Evolutionary conservation across 2,888 invertebrate species (phyloP), one percentile per base, ranked within the genome.

Genomic region (Cheilosia soror): DNA sequence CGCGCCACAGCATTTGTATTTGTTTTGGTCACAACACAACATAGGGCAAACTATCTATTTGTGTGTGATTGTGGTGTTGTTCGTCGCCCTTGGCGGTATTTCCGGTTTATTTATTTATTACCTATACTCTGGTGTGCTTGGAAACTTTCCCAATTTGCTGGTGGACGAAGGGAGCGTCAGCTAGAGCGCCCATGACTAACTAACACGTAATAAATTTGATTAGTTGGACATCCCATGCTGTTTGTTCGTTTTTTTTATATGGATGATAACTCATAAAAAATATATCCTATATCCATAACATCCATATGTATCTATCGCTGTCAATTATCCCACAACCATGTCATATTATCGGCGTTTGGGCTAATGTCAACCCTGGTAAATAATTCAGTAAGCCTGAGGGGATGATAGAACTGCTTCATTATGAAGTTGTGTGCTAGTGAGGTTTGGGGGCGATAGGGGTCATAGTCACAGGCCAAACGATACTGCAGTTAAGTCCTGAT

Each of bases 41-140:
- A 55, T 13, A 55, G 33, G 6, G 60, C 11, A 71, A 75, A 72
- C 76, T 75, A 62, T 66, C 57, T 66, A 37, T 37, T 40, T 66
- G 53, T 77, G 53, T 77, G 53, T 60, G 60, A 68, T 75, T 55
- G 49, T 37, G 63, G 27, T 68, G 40, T 63, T 60, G 55, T 11
- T 44, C 65, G 80, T 44, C 69, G 80, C 85, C 85, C 44, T 72
- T 37, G 76, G 85, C 57, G 71, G 49, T 85, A 69, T 85, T 81
- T 85, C 85, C 85, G 85, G 85, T 85, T 85, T 85, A 85, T 85
- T 85, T 85, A 85, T 85, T 85, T 85, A 85, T 85, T 81, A 81
- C 85, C 73, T 78, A 33, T 49, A 31, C 60, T 71, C n/a, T 25
- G 69, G 60, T 77, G 5, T 44, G n/a, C 53, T 47, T 20, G 71